These are phyloP conservation scores for Lutjanus erythropterus DNA, from an alignment of 2,113 vertebrate species.

Conservation along the genomic window DNA sequence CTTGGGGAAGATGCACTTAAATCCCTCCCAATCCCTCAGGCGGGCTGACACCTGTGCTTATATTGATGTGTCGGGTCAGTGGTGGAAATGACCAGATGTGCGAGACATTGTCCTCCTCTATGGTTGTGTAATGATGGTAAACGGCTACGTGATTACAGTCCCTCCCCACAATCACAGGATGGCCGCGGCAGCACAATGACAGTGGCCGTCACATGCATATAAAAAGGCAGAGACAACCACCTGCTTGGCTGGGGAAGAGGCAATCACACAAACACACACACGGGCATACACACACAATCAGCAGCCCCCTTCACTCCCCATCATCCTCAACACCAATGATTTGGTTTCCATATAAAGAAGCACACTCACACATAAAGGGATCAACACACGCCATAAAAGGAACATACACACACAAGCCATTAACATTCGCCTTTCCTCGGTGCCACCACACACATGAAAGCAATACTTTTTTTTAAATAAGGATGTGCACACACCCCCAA, in stretches of 20 bases:
- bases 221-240: slow-evolving; percentile 78
- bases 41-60: slow-evolving; percentile 63
- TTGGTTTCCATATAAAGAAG: slow-evolving; percentile 47
- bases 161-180: slow-evolving; percentile 71
- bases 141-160: slow-evolving; percentile 70
- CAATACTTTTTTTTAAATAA: slow-evolving; percentile 8
- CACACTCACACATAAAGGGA: slow-evolving; percentile 32
- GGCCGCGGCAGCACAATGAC: slow-evolving; percentile 70
- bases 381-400: slow-evolving; percentile 5
- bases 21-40: slow-evolving; percentile 52
- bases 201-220: slow-evolving; percentile 71
- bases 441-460: slow-evolving; percentile 16
- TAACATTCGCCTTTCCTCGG: slow-evolving; percentile 1
- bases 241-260: slow-evolving; percentile 77
- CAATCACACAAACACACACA: slow-evolving; percentile 69
- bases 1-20: slow-evolving; percentile 58
- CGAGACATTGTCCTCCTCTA: slow-evolving; percentile 64
- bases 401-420: slow-evolving; percentile 12
- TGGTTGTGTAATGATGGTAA: slow-evolving; percentile 70
- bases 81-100: slow-evolving; percentile 76
- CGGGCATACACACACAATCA: slow-evolving; percentile 34
- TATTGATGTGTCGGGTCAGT: slow-evolving; percentile 61
- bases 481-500: slow-evolving; percentile 8
- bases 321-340: slow-evolving; percentile 48
- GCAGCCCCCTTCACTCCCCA: slow-evolving; percentile 42